Evolutionary conservation across 1,140 invertebrate genomes (phyloP).

Genomic region (Musca vetustissima): DNA sequence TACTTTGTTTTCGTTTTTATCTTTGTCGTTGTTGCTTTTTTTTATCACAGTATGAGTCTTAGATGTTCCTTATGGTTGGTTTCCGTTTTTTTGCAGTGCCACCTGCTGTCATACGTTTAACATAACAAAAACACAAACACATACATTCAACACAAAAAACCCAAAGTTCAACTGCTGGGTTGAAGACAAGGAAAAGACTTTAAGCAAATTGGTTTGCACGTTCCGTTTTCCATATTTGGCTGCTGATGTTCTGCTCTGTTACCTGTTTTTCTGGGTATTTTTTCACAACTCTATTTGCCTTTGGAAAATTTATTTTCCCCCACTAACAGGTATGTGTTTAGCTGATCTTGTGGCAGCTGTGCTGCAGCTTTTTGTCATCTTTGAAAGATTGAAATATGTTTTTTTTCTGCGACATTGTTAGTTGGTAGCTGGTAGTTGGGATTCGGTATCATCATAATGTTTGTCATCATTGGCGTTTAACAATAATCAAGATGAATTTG

Average conservation of each 20-base stretch:
- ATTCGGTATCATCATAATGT: no score
- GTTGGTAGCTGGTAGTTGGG: background rate
- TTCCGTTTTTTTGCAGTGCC: background rate
- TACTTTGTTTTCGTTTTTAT: background rate
- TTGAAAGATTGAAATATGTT: conserved; percentile 15
- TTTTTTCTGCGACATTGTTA: background rate
- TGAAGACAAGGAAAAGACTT: conserved; percentile 3
- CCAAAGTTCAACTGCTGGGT: background rate
- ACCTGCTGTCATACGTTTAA: conserved; percentile 25
- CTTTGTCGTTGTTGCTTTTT: no score
- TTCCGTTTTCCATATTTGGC: conserved; percentile 14
- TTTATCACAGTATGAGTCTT: background rate
- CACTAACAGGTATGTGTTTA: conserved; percentile 14
- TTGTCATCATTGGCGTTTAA: conserved; percentile 31
- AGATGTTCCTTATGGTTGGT: background rate
- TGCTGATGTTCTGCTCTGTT: background rate
- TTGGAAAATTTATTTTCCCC: background rate
- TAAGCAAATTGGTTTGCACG: conserved; percentile 31
- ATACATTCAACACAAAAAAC: no score
- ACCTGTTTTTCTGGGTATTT: background rate
- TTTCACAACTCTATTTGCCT: background rate
- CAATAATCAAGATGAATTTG: conserved; percentile 42
- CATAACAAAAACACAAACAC: background rate
- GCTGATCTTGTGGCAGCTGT: conserved; percentile 11
- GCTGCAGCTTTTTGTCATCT: conserved; percentile 1